A percentile compares a stretch with the other conserved stretches of the same genome.
Conservation (phyloP, 2,888 invertebrate genomes). For the Mythimna albipuncta region DNA sequence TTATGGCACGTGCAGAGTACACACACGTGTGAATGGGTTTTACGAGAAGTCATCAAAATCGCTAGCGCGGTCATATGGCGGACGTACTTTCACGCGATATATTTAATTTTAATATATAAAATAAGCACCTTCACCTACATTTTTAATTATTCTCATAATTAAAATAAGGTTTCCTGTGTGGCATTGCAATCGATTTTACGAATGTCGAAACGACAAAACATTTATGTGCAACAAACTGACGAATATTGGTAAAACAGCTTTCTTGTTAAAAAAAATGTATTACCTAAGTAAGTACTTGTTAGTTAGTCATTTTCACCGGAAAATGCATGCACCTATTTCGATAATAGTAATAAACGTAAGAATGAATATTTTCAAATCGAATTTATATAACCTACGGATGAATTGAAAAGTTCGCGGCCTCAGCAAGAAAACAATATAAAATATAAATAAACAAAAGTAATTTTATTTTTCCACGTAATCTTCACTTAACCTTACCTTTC, state of each 20-base stretch:
- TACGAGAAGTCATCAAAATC: constrained; percentile 21
- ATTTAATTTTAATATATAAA: neutral
- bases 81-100: constrained; percentile 34
- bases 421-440: no score
- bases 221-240: no score
- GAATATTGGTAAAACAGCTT: neutral
- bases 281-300: neutral
- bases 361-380: no score
- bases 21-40: constrained; percentile 11
- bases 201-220: neutral
- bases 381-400: no score
- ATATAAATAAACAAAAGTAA: no score
- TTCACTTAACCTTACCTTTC: no score
- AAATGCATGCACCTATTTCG: neutral
- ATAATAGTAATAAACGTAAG: no score
- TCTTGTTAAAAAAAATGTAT: neutral
- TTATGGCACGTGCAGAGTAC: constrained; percentile 16
- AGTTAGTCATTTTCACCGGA: neutral
- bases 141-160: neutral
- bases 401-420: no score
- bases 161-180: constrained; percentile 5
- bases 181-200: neutral
- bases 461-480: no score
- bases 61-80: neutral
- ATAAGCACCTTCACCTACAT: constrained; percentile 5